Evolutionary conservation across 2,797 vertebrate genomes (phyloP), one percentile per base, ranked within the genome.

Genomic region (Sebastes melanostomus): DNA sequence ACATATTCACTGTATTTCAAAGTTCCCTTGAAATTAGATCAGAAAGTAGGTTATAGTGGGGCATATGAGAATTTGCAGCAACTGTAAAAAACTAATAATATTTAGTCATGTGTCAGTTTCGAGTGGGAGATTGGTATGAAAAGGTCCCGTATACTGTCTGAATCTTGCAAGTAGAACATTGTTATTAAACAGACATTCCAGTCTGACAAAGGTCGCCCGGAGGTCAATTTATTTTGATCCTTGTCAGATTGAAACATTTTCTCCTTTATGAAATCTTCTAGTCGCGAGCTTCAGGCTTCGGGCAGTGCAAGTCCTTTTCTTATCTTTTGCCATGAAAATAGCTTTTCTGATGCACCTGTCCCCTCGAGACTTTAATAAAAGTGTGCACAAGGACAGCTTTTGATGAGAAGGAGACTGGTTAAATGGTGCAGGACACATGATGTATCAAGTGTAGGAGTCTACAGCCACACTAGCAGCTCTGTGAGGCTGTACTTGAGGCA

Each of bases 151-250:
- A 30, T 8, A 13, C 56, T 59, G 56, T 70, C 61, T 72, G 55
- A 65, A 58, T 56, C 56, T 52, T 34, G 22, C 27, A 18, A 52
- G 66, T 1, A 63, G 50, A 77, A 71, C 30, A 61, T 32, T 20
- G 32, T 70, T 58, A 84, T 77, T 78, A 80, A 82, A 80, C 29
- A 58, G 58, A 60, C 36, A 46, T 70, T 83, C 78, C 67, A 72
- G 55, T 65, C 54, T 22, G 61, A 66, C 66, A 50, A 67, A 83
- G 24, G 25, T 75, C 46, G 54, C 65, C 42, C 38, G 69, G 2
- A 34, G 56, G 78, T 83, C 68, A 83, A 68, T 52, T 72, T 74
- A 72, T 86, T 86, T 82, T 85, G 78, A 85, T 86, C 67, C 38
- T 55, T 77, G 52, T 79, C 67, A 63, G 46, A 79, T 29, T 77